phyloP scores from a whole-genome alignment of 2,888 invertebrate species.

The Plagodis dolabraria region DNA sequence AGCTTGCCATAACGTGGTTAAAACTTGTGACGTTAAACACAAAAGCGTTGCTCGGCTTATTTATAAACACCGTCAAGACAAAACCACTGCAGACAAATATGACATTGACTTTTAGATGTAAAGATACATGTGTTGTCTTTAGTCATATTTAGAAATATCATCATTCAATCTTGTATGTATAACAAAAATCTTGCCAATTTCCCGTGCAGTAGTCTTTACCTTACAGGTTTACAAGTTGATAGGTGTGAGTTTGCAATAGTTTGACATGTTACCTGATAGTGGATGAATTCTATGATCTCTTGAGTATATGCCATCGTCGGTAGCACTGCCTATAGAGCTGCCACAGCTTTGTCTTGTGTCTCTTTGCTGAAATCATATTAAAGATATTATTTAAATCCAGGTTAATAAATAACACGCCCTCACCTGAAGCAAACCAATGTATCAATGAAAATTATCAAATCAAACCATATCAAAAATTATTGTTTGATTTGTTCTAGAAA shows the following conservation, averaged over 20 bases:
- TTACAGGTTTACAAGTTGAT: slow-evolving; percentile 5
- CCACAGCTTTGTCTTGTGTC: slow-evolving; percentile 78
- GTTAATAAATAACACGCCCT: too few relatives aligned
- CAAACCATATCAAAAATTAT: too few relatives aligned
- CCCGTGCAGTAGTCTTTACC: slow-evolving; percentile 6
- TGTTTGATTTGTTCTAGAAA: too few relatives aligned
- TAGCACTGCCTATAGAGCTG: slow-evolving; percentile 74
- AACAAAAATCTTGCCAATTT: too few relatives aligned
- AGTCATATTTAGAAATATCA: too few relatives aligned
- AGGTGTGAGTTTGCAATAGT: slow-evolving; percentile 1
- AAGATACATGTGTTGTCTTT: too few relatives aligned
- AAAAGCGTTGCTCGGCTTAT: slow-evolving; percentile 32
- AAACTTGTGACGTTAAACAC: slow-evolving; percentile 40
- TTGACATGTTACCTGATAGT: slow-evolving; percentile 60
- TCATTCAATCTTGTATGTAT: too few relatives aligned
- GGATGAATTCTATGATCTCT: slow-evolving; percentile 71
- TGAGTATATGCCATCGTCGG: slow-evolving; percentile 74
- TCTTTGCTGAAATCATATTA: slow-evolving; percentile 51
- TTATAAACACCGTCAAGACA: slow-evolving; percentile 17
- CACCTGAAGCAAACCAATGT: too few relatives aligned
- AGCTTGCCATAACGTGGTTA: slow-evolving; percentile 39
- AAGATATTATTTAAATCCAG: neutral
- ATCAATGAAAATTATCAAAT: too few relatives aligned
- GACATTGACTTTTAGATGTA: too few relatives aligned
- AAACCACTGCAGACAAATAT: slow-evolving; percentile 1